Conservation (phyloP, 2,113 vertebrate species). For the Chrysemys picta region DNA sequence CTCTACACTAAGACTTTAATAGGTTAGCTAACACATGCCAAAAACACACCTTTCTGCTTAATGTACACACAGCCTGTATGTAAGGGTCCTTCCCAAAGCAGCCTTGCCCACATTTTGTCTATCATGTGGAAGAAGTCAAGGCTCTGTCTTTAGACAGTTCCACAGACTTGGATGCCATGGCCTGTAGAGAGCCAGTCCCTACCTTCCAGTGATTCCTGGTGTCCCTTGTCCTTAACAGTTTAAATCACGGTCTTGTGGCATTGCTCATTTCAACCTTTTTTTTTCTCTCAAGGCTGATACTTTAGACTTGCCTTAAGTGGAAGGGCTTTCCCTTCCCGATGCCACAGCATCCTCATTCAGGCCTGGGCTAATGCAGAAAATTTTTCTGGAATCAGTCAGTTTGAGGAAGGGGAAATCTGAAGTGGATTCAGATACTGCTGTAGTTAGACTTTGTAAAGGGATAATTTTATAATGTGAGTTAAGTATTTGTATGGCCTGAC, state of each 20-base stretch:
- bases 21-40: background rate
- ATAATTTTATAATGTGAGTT: background rate
- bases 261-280: constrained; percentile 1
- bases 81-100: background rate
- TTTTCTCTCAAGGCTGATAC: constrained; percentile 18
- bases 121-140: background rate
- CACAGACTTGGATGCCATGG: background rate
- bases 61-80: background rate
- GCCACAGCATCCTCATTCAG: constrained; percentile 2
- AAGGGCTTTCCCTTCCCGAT: constrained; percentile 32
- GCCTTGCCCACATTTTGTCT: background rate
- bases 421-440: constrained; percentile 42
- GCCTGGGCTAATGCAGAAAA: constrained; percentile 27
- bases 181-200: background rate
- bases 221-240: background rate
- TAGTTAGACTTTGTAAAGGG: constrained; percentile 26
- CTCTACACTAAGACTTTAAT: background rate
- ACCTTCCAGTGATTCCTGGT: background rate
- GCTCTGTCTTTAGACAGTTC: background rate
- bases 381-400: constrained; percentile 48
- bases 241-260: constrained; percentile 13
- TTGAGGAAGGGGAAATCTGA: background rate
- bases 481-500: background rate
- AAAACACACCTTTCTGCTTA: background rate
- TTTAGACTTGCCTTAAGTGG: constrained; percentile 6